Conservation (phyloP, 2,888 invertebrate species). For the Zeuzera pyrina region DNA sequence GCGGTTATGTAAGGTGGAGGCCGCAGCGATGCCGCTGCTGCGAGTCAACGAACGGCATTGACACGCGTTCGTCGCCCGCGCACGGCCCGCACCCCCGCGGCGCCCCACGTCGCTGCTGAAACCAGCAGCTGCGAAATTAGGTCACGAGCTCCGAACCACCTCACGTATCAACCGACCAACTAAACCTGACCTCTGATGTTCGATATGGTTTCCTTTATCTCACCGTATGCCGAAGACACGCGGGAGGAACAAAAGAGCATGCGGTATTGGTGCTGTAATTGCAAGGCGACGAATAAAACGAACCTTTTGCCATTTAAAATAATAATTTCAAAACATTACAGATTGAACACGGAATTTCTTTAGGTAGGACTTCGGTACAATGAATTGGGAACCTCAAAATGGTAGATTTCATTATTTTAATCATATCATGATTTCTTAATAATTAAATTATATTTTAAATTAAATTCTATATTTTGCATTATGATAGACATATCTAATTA, state of each 20-base stretch:
- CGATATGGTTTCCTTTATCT: conserved; percentile 5
- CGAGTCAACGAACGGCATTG: conserved; percentile 73
- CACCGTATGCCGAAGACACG: conserved; percentile 2
- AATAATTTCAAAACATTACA: conserved; percentile 37
- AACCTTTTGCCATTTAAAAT: conserved; percentile 53
- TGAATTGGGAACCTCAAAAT: too few relatives aligned
- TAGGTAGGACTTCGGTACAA: conserved; percentile 27
- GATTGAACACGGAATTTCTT: conserved; percentile 38
- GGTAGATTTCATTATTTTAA: too few relatives aligned
- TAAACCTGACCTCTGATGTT: conserved; percentile 36
- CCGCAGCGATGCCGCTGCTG: conserved; percentile 61
- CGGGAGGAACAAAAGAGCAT: conserved; percentile 20
- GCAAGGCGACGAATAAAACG: conserved; percentile 50
- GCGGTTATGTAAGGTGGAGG: conserved; percentile 71
- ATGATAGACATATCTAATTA: conserved; percentile 2
- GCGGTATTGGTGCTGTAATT: conserved; percentile 28
- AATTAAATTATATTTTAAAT: background rate
- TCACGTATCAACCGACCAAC: conserved; percentile 49
- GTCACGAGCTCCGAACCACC: conserved; percentile 65
- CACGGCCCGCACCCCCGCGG: conserved; percentile 23
- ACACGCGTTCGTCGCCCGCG: conserved; percentile 55
- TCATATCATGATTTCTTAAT: background rate
- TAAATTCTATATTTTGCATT: conserved; percentile 3
- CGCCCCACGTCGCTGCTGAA: conserved; percentile 54
- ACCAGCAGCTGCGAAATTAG: conserved; percentile 71